Percentiles rank a stretch among this genome's conserved stretches.
Evolutionary conservation across 2,797 vertebrate species (phyloP).

Genomic region (Microctenopoma steveboyesi): DNA sequence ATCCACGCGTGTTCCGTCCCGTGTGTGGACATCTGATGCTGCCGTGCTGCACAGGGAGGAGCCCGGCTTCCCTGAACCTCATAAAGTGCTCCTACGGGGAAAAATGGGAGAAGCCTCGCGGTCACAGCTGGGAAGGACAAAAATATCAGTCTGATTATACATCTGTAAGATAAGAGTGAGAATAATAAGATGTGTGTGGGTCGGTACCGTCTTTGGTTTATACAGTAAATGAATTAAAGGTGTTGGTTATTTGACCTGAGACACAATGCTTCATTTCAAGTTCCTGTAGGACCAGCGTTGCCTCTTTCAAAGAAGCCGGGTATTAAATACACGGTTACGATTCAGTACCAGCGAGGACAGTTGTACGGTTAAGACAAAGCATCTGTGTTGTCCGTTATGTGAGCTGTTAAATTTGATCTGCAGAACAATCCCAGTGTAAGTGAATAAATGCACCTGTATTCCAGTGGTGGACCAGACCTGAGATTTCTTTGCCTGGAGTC

Average conservation of each 20-base stretch:
- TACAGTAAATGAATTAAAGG: too few species aligned
- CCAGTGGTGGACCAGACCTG: conserved; percentile 5
- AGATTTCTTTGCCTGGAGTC: neutral
- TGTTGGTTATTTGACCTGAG: too few species aligned
- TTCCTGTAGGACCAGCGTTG: too few species aligned
- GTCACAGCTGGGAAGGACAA: neutral
- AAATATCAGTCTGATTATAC: too few species aligned
- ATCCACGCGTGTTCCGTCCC: conserved; percentile 60
- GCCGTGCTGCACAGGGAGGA: conserved; percentile 58
- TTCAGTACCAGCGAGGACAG: too few species aligned
- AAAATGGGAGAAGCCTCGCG: conserved; percentile 4
- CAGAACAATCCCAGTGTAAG: neutral
- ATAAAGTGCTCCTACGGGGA: conserved; percentile 49
- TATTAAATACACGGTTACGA: too few species aligned
- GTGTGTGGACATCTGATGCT: conserved; percentile 68
- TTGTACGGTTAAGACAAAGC: too few species aligned
- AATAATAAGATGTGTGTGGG: too few species aligned
- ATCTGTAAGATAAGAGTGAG: too few species aligned
- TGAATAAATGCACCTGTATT: neutral
- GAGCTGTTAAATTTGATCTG: too few species aligned
- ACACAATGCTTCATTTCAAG: neutral
- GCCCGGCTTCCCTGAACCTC: conserved; percentile 49
- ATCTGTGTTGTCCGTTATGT: too few species aligned
- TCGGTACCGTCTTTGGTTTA: too few species aligned
- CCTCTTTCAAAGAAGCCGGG: neutral